A percentile compares a stretch with the other conserved stretches of the same genome.
These are phyloP conservation scores for Leguminivora glycinivorella DNA, from an alignment of 1,140 invertebrate genomes.

Conservation along the genomic window DNA sequence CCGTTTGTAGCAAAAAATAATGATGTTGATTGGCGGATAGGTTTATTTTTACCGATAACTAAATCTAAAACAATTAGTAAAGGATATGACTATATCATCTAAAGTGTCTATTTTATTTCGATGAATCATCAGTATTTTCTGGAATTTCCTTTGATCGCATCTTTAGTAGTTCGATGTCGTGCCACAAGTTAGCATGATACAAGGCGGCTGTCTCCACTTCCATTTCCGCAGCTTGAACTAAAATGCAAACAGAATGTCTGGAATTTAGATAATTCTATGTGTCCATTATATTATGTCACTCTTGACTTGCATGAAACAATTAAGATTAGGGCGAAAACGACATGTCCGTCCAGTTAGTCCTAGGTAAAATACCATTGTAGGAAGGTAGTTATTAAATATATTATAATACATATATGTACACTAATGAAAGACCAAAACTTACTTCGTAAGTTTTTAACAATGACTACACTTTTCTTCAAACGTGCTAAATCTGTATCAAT, in stretches of 20 bases:
- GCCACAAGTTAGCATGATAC: constrained; percentile 53
- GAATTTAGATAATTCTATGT: too few relatives aligned
- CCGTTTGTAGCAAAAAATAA: too few relatives aligned
- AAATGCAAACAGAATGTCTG: constrained; percentile 24
- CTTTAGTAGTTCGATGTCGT: constrained; percentile 48
- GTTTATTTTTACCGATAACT: too few relatives aligned
- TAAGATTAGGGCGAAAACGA: too few relatives aligned
- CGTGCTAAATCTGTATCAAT: constrained; percentile 49
- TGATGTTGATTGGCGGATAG: too few relatives aligned
- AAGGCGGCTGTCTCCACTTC: constrained; percentile 61
- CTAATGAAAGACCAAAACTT: constrained; percentile 35
- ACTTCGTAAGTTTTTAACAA: constrained; percentile 49
- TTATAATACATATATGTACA: not conserved
- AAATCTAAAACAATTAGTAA: too few relatives aligned
- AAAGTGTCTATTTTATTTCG: not conserved
- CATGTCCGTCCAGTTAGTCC: too few relatives aligned
- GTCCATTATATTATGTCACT: too few relatives aligned
- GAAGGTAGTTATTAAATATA: too few relatives aligned
- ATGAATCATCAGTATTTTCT: not conserved
- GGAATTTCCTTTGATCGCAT: not conserved
- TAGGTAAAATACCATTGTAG: too few relatives aligned
- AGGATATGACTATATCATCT: too few relatives aligned
- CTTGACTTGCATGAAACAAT: too few relatives aligned
- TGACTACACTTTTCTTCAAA: constrained; percentile 50
- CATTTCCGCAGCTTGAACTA: constrained; percentile 59